Base-by-base conservation (phyloP, 2,888 invertebrate genomes). In the Antheraea assamensis region DNA sequence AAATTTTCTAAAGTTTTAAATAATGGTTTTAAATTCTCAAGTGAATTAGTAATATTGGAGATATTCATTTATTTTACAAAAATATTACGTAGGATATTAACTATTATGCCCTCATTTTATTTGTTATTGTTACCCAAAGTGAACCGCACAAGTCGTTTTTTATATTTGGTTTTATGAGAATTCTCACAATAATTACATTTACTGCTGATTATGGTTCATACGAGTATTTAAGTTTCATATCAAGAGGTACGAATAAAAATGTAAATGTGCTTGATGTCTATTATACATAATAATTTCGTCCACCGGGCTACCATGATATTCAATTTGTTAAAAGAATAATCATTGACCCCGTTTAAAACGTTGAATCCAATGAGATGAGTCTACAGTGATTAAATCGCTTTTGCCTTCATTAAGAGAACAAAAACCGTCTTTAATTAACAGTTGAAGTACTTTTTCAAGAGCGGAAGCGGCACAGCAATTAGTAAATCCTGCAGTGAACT, bases 361-460 rank as follows among this genome's bases (percentile, higher is more conserved):
- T 74, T 70, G 72, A 77, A 75, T 80, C 78, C 78, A 79, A 73
- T 72, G 74, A 73, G 74, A 75, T 76, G 73, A 70, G 47, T 72
- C 58, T 74, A 66, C 76, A 75, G 73, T 82, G 83, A 85, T 86
- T 78, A 83, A 86, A 85, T 77, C 80, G 78, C 81, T 77, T 75
- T 75, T 72, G 78, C 79, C 71, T 74, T 79, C 84, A 83, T 88
- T 85, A 86, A 73, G 75, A 74, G 75, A 77, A 79, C 79, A 83
- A 85, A 86, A 87, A 87, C 61, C 85, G 81, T 82, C 82, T 84
- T 87, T 87, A 86, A 88, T 88, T 86, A 88, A 86, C 83, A 84
- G 80, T 82, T 78, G 78, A 74, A 80, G 79, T 75, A 76, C 71
- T 82, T 85, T 86, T 86, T 85, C 82, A 76, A n/a, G 78, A 78